Evolutionary conservation across 2,797 vertebrate genomes (phyloP).

Genomic region (Clamator glandarius): DNA sequence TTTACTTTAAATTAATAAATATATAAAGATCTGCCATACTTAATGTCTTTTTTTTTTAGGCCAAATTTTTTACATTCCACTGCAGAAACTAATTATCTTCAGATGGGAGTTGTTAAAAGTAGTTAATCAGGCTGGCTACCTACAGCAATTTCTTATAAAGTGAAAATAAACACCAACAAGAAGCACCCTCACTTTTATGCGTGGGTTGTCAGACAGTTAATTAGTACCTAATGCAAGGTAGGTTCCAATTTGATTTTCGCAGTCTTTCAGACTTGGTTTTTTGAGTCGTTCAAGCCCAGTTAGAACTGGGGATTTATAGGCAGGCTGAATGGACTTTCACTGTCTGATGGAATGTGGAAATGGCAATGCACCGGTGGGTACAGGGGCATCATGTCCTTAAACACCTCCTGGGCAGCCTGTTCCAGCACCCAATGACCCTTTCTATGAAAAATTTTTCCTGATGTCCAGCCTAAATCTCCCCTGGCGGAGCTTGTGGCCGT

Average conservation of each 20-base stretch:
- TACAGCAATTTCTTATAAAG: too few relatives aligned
- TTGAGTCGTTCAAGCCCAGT: neutral
- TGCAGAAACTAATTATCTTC: too few relatives aligned
- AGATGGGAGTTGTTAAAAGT: too few relatives aligned
- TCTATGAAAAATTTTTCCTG: too few relatives aligned
- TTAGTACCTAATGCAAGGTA: conserved; percentile 17
- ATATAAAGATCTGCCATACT: neutral
- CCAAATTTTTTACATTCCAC: too few relatives aligned
- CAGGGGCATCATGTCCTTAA: neutral
- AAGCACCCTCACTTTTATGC: neutral
- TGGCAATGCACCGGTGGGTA: neutral
- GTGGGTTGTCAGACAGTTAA: conserved; percentile 43
- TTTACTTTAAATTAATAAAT: conserved; percentile 7
- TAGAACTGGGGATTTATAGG: neutral
- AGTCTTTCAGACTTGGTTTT: neutral
- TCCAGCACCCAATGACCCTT: too few relatives aligned
- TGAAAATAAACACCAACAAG: too few relatives aligned
- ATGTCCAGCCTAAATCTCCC: too few relatives aligned
- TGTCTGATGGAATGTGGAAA: neutral
- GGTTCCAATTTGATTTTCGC: neutral
- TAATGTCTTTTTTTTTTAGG: too few relatives aligned
- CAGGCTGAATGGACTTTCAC: neutral
- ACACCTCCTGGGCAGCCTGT: too few relatives aligned
- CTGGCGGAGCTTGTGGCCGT: too few relatives aligned
- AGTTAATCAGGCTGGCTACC: too few relatives aligned